Evolutionary conservation across 2,797 vertebrate species (phyloP), one percentile per base, ranked within the genome.

Genomic region (Sebastes matsubarae): DNA sequence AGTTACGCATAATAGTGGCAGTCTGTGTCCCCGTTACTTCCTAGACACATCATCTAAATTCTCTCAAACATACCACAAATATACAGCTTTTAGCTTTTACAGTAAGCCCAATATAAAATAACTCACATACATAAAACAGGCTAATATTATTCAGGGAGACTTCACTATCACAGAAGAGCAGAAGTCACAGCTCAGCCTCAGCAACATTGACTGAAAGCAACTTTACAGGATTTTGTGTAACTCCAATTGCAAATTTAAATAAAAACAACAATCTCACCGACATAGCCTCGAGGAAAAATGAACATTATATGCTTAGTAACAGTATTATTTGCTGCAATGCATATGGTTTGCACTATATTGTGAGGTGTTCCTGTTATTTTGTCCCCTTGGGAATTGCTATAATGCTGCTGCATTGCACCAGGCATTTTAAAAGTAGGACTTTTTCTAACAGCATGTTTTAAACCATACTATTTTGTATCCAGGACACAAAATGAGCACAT

Each of bases 301-400:
- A 70, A 11, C 59, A 29, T 12, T 54, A n/a, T 22, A 54, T 6
- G 1, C 5, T 27, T 54, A 6, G 29, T 18, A 57, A 5, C n/a
- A 12, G 2, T 14, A 14, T 60, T 29, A 36, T 72, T 63, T 38
- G 32, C 29, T n/a, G 71, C 9, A 25, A 25, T 1, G 18, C 14
- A 63, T 74, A 71, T 29, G 5, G 59, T 75, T 76, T 77, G 18
- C 9, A 67, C 4, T 38, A 12, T 66, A 57, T 13, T 66, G 5
- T 46, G 13, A 38, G 22, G 36, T 32, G 7, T 81, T 77, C 69
- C 72, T 79, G 10, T 65, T 69, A 27, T 63, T 63, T 32, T 59
- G 7, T 42, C 20, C 50, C 18, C 8, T 0, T 54, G 50, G 50
- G 20, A 54, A 46, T 8, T 22, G 46, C 58, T 71, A 18, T 29